These are phyloP conservation scores for Erpetoichthys calabaricus DNA, from an alignment of 2,797 vertebrate species.

Conservation along the genomic window DNA sequence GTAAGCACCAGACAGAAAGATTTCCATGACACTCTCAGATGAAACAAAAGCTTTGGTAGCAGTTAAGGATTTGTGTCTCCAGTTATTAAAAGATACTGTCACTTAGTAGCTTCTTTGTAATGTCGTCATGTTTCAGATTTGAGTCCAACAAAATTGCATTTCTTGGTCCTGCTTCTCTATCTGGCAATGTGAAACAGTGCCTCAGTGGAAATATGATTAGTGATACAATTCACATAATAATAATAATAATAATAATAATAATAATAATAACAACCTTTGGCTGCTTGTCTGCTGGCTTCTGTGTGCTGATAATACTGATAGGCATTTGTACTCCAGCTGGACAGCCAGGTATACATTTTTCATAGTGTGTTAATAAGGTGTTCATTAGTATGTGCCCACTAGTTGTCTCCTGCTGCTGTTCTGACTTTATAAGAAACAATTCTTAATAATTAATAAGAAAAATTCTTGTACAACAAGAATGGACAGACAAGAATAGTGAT, in stretches of 20 bases:
- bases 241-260: not conserved
- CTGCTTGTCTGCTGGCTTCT: not conserved
- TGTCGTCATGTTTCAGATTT: no score
- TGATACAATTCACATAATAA: no score
- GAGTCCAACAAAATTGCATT: no score
- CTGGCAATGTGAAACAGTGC: no score
- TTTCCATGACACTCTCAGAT: no score
- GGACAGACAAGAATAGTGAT: not conserved
- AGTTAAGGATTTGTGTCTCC: no score
- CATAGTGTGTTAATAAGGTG: slow-evolving; percentile 70
- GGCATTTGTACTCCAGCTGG: not conserved
- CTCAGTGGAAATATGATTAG: no score
- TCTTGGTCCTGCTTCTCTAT: no score
- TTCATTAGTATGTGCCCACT: slow-evolving; percentile 61
- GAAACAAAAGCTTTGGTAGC: no score
- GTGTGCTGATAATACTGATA: not conserved
- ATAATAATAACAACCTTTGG: not conserved
- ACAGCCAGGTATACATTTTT: not conserved
- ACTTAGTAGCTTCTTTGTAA: no score
- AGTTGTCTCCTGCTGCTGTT: not conserved
- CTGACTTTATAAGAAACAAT: not conserved
- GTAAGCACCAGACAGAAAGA: no score
- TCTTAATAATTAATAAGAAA: slow-evolving; percentile 1
- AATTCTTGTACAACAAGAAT: not conserved
- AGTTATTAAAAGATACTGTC: no score